phyloP scores from a whole-genome alignment of 2,113 vertebrate genomes.

The Platanista minor region DNA sequence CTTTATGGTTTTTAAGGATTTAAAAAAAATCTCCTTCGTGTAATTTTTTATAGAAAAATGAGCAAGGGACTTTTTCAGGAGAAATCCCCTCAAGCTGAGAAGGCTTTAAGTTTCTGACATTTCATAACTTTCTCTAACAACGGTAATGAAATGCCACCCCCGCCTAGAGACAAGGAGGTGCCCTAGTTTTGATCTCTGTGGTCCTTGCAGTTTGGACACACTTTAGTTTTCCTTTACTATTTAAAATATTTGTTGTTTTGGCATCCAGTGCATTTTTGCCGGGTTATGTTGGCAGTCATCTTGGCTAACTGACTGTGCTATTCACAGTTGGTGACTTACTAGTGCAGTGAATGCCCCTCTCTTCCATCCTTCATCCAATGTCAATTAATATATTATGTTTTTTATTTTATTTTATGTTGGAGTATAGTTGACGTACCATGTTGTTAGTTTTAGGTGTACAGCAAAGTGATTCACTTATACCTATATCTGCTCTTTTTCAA shows the following conservation, averaged over 20 bases:
- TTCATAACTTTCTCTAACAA: background rate
- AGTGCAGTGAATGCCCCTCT: background rate
- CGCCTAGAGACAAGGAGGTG: background rate
- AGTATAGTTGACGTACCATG: background rate
- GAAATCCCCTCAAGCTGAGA: constrained; percentile 16
- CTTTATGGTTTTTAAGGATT: constrained; percentile 25
- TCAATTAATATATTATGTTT: background rate
- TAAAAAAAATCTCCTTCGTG: background rate
- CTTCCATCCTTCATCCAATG: background rate
- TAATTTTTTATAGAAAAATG: constrained; percentile 16
- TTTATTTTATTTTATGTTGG: background rate
- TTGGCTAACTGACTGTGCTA: background rate
- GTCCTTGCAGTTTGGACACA: background rate
- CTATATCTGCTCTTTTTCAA: background rate
- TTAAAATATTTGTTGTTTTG: background rate
- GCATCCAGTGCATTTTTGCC: background rate
- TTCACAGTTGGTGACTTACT: background rate
- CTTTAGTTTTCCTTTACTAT: background rate
- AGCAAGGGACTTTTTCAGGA: constrained; percentile 54
- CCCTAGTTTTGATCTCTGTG: background rate
- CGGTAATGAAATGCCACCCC: background rate
- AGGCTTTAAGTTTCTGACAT: constrained; percentile 9
- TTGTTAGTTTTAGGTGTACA: background rate
- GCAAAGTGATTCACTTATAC: background rate
- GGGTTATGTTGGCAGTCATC: background rate